These are phyloP conservation scores for Elaphurus davidianus DNA, from an alignment of 2,113 vertebrate genomes.

Conservation along the genomic window DNA sequence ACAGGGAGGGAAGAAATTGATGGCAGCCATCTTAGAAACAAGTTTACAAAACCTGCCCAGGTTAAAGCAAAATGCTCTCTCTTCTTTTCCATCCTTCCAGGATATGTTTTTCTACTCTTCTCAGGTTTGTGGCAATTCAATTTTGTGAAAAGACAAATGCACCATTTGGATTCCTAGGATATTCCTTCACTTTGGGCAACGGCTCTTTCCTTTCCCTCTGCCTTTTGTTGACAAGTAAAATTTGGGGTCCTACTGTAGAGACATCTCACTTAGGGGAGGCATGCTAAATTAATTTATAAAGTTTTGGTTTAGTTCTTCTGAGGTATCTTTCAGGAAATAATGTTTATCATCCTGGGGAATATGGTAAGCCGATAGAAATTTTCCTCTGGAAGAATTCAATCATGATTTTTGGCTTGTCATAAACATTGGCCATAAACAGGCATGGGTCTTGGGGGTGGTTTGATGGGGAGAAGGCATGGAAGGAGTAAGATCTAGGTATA, in stretches of 20 bases:
- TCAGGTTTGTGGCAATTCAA: not conserved
- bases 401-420: not conserved
- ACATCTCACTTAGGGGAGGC: not conserved
- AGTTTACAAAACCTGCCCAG: not conserved
- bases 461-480: not conserved
- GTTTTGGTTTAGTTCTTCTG: not conserved
- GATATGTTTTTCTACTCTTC: not conserved
- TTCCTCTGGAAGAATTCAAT: not conserved
- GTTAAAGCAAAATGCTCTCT: not conserved
- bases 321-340: not conserved
- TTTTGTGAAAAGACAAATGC: not conserved
- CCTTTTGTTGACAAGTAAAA: not conserved
- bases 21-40: not conserved
- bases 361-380: not conserved
- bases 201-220: not conserved
- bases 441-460: not conserved
- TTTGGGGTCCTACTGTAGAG: not conserved
- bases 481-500: not conserved
- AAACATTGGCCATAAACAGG: not conserved
- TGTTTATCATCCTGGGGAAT: not conserved
- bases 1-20: not conserved
- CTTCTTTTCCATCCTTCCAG: not conserved
- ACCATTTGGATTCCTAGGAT: not conserved
- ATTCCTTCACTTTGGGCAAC: not conserved
- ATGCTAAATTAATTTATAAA: not conserved